Conservation (phyloP, 2,888 invertebrate genomes). For the Thera britannica region DNA sequence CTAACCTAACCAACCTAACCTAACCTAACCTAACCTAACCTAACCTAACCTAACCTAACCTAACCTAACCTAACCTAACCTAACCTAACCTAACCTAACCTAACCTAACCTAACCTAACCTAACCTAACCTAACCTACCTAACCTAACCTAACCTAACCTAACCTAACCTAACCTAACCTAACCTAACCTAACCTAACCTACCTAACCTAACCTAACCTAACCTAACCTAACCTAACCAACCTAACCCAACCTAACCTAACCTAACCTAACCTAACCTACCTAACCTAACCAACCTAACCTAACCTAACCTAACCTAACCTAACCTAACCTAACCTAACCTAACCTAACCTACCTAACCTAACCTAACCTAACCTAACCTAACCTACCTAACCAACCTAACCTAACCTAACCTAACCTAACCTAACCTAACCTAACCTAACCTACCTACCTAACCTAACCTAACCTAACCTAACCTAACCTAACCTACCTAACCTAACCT, state of each 20-base stretch:
- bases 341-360: constrained; percentile 33
- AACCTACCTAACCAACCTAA: constrained; percentile 34
- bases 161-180: constrained; percentile 40
- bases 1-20: constrained; percentile 33
- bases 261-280: constrained; percentile 41
- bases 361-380: constrained; percentile 34
- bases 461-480: constrained; percentile 37
- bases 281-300: constrained; percentile 30
- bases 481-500: constrained; percentile 35
- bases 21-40: constrained; percentile 34
- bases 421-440: constrained; percentile 34
- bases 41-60: constrained; percentile 37
- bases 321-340: constrained; percentile 35
- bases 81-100: constrained; percentile 35
- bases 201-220: constrained; percentile 41
- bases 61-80: constrained; percentile 32
- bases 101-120: constrained; percentile 40
- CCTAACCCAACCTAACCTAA: constrained; percentile 36
- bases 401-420: constrained; percentile 33
- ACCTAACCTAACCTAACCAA: constrained; percentile 37
- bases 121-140: too few relatives aligned
- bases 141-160: constrained; percentile 44
- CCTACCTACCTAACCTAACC: constrained; percentile 35
- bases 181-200: constrained; percentile 44
- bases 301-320: constrained; percentile 31